Conservation (phyloP, 1,140 invertebrate genomes). For the Drosophila rhopaloa region DNA sequence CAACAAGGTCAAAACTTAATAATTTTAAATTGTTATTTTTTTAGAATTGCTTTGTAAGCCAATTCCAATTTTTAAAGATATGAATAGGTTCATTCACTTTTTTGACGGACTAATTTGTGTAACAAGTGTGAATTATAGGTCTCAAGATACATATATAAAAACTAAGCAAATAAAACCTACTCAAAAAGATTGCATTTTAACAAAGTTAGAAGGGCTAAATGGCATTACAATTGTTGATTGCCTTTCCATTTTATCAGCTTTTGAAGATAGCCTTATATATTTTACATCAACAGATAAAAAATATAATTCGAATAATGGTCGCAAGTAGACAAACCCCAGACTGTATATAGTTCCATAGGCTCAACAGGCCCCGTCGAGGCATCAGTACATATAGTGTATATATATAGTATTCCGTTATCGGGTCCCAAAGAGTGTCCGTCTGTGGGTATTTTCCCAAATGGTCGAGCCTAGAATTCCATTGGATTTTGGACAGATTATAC, state of each 20-base stretch:
- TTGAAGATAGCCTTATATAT: background rate
- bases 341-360: conserved; percentile 2
- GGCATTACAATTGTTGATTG: background rate
- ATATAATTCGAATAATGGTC: conserved; percentile 10
- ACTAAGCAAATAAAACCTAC: no score
- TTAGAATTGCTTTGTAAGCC: no score
- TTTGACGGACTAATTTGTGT: no score
- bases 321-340: conserved; percentile 25
- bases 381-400: background rate
- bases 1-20: no score
- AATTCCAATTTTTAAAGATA: no score
- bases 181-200: no score
- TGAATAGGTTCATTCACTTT: no score
- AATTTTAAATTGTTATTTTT: no score
- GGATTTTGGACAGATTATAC: conserved; percentile 14
- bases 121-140: no score
- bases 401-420: conserved; percentile 11
- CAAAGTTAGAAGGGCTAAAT: background rate
- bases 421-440: conserved; percentile 4
- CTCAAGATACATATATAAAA: no score
- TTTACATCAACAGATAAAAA: background rate
- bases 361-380: conserved; percentile 18
- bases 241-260: conserved; percentile 5
- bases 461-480: conserved; percentile 27
- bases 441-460: conserved; percentile 28